A percentile compares a stretch with the other conserved stretches of the same genome.
phyloP scores from a whole-genome alignment of 2,113 vertebrate genomes.

The Cyrtonyx montezumae region DNA sequence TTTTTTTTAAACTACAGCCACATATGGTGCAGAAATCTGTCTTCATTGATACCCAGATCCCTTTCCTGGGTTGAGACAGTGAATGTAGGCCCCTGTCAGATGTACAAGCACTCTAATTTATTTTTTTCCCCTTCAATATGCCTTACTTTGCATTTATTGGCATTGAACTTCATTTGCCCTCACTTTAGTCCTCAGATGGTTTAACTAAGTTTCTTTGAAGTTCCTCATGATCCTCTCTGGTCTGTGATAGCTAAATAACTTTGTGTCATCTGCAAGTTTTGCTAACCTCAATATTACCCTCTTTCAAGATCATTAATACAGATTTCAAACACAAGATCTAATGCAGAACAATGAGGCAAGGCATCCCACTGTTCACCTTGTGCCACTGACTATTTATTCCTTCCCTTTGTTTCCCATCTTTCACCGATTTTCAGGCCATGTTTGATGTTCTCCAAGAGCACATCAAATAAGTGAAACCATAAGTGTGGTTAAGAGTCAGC shows the following conservation, averaged over 20 bases:
- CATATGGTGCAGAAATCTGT: constrained; percentile 55
- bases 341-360: constrained; percentile 17
- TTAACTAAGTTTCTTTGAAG: constrained; percentile 55
- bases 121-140: constrained; percentile 36
- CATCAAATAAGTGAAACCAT: constrained; percentile 45
- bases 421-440: neutral
- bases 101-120: constrained; percentile 55
- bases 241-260: constrained; percentile 51
- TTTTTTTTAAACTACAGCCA: constrained; percentile 22
- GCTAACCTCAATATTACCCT: constrained; percentile 55
- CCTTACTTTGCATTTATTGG: constrained; percentile 64
- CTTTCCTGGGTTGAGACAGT: constrained; percentile 31
- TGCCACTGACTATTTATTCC: constrained; percentile 50
- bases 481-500: neutral
- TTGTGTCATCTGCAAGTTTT: constrained; percentile 63
- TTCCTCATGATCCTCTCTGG: constrained; percentile 21
- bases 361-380: constrained; percentile 67
- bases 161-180: constrained; percentile 63
- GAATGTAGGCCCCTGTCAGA: constrained; percentile 43
- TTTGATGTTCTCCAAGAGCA: constrained; percentile 36
- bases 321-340: constrained; percentile 39
- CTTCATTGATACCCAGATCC: constrained; percentile 50
- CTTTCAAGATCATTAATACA: constrained; percentile 61
- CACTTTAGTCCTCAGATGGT: constrained; percentile 43
- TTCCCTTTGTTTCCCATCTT: constrained; percentile 55